These are phyloP conservation scores for Eupithecia insigniata DNA, from an alignment of 2,888 invertebrate species.

Conservation along the genomic window DNA sequence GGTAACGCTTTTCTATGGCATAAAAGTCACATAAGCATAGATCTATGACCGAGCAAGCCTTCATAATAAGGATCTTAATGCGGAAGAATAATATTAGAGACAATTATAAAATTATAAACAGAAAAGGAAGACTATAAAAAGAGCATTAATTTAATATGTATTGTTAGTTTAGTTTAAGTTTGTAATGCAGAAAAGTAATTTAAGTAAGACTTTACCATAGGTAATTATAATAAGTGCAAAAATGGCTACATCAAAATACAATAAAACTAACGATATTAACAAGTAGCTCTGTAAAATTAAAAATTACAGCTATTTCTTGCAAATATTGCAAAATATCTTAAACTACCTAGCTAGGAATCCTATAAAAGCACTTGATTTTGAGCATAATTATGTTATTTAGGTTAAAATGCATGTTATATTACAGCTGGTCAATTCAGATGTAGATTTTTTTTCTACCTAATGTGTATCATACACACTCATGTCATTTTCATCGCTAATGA, in stretches of 20 bases:
- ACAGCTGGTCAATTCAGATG: not conserved
- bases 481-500: no score
- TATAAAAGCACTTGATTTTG: slow-evolving; percentile 48
- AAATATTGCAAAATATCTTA: slow-evolving; percentile 26
- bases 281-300: not conserved
- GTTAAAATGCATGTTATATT: not conserved
- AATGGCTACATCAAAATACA: not conserved
- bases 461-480: no score
- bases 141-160: not conserved
- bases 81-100: not conserved
- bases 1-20: no score
- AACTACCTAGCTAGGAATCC: slow-evolving; percentile 24
- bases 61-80: no score
- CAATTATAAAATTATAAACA: not conserved
- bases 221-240: slow-evolving; percentile 8
- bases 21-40: no score
- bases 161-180: not conserved
- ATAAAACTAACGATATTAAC: not conserved
- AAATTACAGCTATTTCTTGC: slow-evolving; percentile 3
- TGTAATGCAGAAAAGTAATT: not conserved
- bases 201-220: not conserved
- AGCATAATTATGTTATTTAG: slow-evolving; percentile 38
- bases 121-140: not conserved
- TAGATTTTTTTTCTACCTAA: no score
- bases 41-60: no score